Evolutionary conservation across 64 coral and sea anemone genomes (phyloP), one percentile per base, ranked within the genome.

Genomic region (Pocillopora verrucosa): DNA sequence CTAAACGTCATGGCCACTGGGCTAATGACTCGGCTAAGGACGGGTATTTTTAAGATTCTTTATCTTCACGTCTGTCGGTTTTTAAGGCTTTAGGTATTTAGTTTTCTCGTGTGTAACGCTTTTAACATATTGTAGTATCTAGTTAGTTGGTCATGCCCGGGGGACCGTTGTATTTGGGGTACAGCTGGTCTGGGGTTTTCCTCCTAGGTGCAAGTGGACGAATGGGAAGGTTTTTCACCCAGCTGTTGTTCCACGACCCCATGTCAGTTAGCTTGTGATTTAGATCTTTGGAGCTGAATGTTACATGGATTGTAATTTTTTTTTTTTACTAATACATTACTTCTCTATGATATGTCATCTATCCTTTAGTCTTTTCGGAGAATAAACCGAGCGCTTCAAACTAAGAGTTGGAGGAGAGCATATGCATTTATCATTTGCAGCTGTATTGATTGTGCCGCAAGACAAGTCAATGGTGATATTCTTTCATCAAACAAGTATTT

Each of bases 241-340:
- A 75, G 73, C 34, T 34, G 73, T 75, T 75, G 25, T 75, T 75
- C 73, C 73, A 36, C 73, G 20, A 75, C 73, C 25, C 73, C 73
- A 75, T 36, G 5, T 16, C 24, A 14, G 34, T 75, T 75, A 75
- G 73, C 73, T 75, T 37, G 7, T 16, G 73, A 51, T 51, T 51
- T 51, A 51, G 41, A 51, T 51, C 41, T 4, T 51, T 51, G 41
- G 7, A 3, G 41, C 41, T 51, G 41, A 51, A 51, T 51, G 41
- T 7, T 4, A 51, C 41, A 51, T 51, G 41, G 41, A 3, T 51
- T 51, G 41, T 51, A 51, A n/a, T n/a, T n/a, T 51, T 51, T 51
- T 51, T 51, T 51, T 51, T 51, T 51, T 3, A 7, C 3, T 51
- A 4, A 51, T 51, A 51, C 7, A 51, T 51, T 51, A 51, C 41